A percentile compares a stretch with the other conserved stretches of the same genome.
These are phyloP conservation scores for Euglossa dilemma DNA, from an alignment of 1,140 invertebrate genomes.

Conservation along the genomic window DNA sequence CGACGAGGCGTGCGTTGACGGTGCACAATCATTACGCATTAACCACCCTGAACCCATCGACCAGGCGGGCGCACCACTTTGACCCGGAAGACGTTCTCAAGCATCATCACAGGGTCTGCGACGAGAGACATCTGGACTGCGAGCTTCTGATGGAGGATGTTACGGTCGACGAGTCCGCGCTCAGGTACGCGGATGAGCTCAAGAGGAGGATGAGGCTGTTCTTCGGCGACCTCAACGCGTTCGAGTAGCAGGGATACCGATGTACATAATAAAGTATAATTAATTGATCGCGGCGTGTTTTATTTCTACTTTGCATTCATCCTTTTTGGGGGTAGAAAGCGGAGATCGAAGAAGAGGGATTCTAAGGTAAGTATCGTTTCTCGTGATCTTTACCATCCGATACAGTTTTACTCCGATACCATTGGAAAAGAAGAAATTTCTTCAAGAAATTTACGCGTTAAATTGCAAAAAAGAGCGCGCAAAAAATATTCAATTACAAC, in stretches of 20 bases:
- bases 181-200: constrained; percentile 73
- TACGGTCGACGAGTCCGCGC: constrained; percentile 71
- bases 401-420: no score
- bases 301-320: neutral
- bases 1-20: constrained; percentile 85
- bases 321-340: no score
- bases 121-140: constrained; percentile 75
- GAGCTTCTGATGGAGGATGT: constrained; percentile 74
- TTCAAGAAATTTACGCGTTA: no score
- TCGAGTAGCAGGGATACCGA: constrained; percentile 23
- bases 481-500: no score
- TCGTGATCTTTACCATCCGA: no score
- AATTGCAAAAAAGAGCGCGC: no score
- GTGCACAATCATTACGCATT: constrained; percentile 90
- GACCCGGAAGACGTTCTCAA: constrained; percentile 75
- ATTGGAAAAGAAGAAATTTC: no score
- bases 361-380: no score
- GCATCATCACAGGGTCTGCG: constrained; percentile 76
- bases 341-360: no score
- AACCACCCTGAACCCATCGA: constrained; percentile 83
- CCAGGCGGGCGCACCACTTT: constrained; percentile 81
- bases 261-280: constrained; percentile 57
- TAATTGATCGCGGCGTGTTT: neutral
- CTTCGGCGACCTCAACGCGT: constrained; percentile 60
- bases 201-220: constrained; percentile 70